These are phyloP conservation scores for Leptopilina boulardi DNA, from an alignment of 1,140 invertebrate genomes.

Conservation along the genomic window DNA sequence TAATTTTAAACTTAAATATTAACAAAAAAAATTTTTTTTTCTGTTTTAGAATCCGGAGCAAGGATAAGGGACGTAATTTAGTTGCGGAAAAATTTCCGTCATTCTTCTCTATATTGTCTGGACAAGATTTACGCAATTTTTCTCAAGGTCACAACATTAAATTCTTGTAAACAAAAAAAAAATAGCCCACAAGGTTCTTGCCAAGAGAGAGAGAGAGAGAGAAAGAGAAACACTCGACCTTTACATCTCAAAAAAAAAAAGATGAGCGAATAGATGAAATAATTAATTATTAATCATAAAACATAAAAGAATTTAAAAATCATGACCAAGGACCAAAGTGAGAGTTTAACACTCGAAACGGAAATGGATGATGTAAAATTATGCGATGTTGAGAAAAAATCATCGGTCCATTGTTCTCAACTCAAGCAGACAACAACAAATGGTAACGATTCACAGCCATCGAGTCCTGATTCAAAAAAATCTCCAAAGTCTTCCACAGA, in stretches of 20 bases:
- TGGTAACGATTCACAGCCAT: background rate
- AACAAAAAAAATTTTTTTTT: too few species aligned
- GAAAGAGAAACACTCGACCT: background rate
- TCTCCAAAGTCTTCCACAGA: background rate
- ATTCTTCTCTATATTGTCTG: too few species aligned
- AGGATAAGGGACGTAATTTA: too few species aligned
- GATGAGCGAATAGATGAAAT: background rate
- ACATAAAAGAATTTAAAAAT: background rate
- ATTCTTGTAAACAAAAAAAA: too few species aligned
- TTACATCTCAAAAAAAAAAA: background rate
- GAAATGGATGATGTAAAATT: conserved; percentile 1
- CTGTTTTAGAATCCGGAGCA: too few species aligned
- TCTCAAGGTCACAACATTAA: too few species aligned
- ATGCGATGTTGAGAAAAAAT: background rate
- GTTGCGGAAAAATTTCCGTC: too few species aligned
- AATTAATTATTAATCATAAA: background rate
- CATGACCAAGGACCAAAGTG: conserved; percentile 4
- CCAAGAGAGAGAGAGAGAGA: too few species aligned
- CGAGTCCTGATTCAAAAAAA: background rate
- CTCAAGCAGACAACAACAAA: background rate
- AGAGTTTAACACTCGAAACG: background rate
- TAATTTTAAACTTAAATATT: too few species aligned
- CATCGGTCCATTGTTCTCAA: background rate
- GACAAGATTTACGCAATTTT: too few species aligned
- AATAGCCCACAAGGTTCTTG: background rate